phyloP scores from a whole-genome alignment of 1,140 invertebrate genomes.

The Drosophila sturtevanti region DNA sequence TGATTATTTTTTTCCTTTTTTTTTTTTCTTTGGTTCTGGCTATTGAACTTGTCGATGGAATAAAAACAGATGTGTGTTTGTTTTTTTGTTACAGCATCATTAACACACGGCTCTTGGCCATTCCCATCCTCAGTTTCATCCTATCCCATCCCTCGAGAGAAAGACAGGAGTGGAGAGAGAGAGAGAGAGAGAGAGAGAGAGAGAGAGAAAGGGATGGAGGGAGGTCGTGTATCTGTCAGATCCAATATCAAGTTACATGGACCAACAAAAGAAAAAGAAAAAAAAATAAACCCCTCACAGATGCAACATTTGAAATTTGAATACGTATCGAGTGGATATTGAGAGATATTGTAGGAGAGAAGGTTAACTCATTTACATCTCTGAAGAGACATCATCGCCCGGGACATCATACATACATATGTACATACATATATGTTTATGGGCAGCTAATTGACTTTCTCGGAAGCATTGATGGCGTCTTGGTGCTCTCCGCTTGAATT shows the following conservation, averaged over 20 bases:
- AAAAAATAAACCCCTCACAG: constrained; percentile 40
- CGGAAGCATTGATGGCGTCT: constrained; percentile 45
- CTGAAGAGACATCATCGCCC: constrained; percentile 30
- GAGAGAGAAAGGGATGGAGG: background rate
- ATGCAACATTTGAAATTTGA: constrained; percentile 77
- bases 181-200: constrained; percentile 17
- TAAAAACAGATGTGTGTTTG: constrained; percentile 65
- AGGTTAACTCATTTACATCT: constrained; percentile 49
- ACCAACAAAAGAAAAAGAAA: background rate
- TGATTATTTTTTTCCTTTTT: background rate
- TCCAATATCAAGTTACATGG: constrained; percentile 69
- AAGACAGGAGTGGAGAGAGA: background rate
- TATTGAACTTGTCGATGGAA: constrained; percentile 20
- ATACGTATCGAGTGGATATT: constrained; percentile 70
- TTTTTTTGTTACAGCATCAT: constrained; percentile 56
- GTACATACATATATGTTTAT: constrained; percentile 62
- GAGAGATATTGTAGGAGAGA: constrained; percentile 21
- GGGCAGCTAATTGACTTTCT: constrained; percentile 79
- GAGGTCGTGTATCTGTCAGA: constrained; percentile 75
- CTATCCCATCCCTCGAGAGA: constrained; percentile 39
- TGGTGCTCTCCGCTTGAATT: constrained; percentile 60
- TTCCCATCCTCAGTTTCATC: background rate
- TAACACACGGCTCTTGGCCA: constrained; percentile 45
- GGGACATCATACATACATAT: too few species aligned
- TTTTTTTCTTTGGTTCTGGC: background rate